phyloP scores from a whole-genome alignment of 1,140 invertebrate species.

The Coptotermes formosanus region DNA sequence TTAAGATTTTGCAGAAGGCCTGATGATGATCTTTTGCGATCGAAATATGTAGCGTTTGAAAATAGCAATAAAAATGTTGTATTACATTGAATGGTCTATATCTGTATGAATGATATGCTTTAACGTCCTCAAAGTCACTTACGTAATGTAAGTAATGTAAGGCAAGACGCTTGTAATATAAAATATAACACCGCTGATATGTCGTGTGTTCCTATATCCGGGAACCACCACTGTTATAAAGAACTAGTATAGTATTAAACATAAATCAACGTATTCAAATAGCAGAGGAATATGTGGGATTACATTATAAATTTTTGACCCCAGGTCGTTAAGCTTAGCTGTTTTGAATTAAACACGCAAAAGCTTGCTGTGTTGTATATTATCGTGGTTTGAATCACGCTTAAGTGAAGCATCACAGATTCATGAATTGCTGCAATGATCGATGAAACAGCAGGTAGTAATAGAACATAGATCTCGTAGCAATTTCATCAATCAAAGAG shows the following conservation, averaged over 20 bases:
- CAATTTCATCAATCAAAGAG: conserved; percentile 9
- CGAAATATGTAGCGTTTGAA: too few relatives aligned
- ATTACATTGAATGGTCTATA: too few relatives aligned
- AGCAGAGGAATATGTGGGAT: neutral
- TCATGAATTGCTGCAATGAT: neutral
- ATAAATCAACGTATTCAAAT: neutral
- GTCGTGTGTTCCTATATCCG: too few relatives aligned
- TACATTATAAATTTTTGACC: neutral
- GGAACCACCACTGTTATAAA: too few relatives aligned
- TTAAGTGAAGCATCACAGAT: neutral
- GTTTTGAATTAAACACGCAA: neutral
- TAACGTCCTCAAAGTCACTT: too few relatives aligned
- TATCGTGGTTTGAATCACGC: neutral
- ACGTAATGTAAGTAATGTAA: too few relatives aligned
- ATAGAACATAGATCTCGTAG: neutral
- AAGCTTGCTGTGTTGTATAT: neutral
- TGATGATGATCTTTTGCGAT: too few relatives aligned
- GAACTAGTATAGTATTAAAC: neutral
- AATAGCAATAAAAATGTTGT: too few relatives aligned
- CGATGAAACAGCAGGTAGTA: neutral
- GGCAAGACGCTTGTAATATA: too few relatives aligned
- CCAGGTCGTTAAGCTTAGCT: neutral
- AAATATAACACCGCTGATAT: too few relatives aligned
- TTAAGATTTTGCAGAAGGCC: too few relatives aligned
- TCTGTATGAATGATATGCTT: too few relatives aligned